Conservation (phyloP, 2,113 vertebrate species). For the Indicator maculatus region DNA sequence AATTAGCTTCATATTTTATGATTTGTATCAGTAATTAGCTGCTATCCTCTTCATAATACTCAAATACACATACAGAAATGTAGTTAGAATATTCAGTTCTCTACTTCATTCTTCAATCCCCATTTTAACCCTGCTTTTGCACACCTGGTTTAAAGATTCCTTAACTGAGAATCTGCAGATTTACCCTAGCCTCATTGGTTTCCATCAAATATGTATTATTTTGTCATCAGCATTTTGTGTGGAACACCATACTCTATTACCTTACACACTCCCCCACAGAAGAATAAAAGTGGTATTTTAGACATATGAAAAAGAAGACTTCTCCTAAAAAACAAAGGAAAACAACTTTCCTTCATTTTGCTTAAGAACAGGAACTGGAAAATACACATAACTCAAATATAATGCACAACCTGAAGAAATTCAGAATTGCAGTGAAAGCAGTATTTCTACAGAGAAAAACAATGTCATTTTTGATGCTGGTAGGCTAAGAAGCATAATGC, state of each 20-base stretch:
- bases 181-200: neutral
- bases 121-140: neutral
- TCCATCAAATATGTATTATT: neutral
- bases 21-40: neutral
- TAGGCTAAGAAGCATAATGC: conserved; percentile 28
- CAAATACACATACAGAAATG: neutral
- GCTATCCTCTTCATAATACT: neutral
- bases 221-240: neutral
- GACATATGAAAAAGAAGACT: neutral
- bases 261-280: neutral
- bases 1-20: neutral
- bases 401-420: neutral
- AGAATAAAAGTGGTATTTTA: neutral
- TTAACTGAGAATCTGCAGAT: neutral
- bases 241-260: neutral
- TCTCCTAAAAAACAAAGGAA: neutral
- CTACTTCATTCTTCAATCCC: neutral
- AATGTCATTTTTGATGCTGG: neutral
- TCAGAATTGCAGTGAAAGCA: neutral
- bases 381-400: neutral
- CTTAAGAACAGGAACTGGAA: neutral
- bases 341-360: neutral
- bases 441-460: neutral
- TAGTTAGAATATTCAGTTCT: neutral
- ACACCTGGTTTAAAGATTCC: neutral